Evolutionary conservation across 2,113 vertebrate species (phyloP).

Genomic region (Pholis gunnellus): DNA sequence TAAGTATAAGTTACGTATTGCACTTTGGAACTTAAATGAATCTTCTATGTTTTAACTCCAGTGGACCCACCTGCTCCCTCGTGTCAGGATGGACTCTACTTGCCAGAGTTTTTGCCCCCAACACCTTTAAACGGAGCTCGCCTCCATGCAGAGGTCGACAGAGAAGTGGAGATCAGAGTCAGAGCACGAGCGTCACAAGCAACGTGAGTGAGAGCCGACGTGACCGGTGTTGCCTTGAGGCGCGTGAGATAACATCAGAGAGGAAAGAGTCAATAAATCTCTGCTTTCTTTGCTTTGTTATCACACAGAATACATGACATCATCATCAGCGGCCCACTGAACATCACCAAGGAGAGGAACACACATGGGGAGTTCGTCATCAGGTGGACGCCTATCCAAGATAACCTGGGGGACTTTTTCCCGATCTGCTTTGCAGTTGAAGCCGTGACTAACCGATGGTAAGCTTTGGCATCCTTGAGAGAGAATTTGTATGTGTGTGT

Average conservation of each 20-base stretch:
- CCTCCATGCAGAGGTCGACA: slow-evolving; percentile 58
- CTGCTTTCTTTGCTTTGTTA: slow-evolving; percentile 20
- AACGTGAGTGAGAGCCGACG: slow-evolving; percentile 46
- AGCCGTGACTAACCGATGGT: slow-evolving; percentile 49
- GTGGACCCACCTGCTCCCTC: slow-evolving; percentile 71
- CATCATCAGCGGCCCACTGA: slow-evolving; percentile 68
- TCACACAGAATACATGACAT: slow-evolving; percentile 62
- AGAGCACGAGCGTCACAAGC: slow-evolving; percentile 57
- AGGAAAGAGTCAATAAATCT: not conserved
- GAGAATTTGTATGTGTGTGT: too few relatives aligned
- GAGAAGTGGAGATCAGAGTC: slow-evolving; percentile 71
- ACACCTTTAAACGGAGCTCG: slow-evolving; percentile 65
- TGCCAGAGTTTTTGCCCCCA: slow-evolving; percentile 68
- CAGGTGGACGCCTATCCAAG: slow-evolving; percentile 64
- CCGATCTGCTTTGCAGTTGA: slow-evolving; percentile 79
- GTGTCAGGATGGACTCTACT: slow-evolving; percentile 70
- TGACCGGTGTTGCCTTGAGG: rapidly evolving
- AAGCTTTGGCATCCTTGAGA: slow-evolving; percentile 3
- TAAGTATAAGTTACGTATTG: not conserved
- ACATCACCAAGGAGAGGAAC: slow-evolving; percentile 55
- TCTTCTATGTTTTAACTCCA: slow-evolving; percentile 15
- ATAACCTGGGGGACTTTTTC: slow-evolving; percentile 59
- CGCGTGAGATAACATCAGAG: not conserved
- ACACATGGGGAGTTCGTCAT: slow-evolving; percentile 55
- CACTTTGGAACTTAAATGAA: not conserved